Evolutionary conservation across 1,140 invertebrate species (phyloP), one percentile per base, ranked within the genome.

Genomic region (Chironomus striatipennis): DNA sequence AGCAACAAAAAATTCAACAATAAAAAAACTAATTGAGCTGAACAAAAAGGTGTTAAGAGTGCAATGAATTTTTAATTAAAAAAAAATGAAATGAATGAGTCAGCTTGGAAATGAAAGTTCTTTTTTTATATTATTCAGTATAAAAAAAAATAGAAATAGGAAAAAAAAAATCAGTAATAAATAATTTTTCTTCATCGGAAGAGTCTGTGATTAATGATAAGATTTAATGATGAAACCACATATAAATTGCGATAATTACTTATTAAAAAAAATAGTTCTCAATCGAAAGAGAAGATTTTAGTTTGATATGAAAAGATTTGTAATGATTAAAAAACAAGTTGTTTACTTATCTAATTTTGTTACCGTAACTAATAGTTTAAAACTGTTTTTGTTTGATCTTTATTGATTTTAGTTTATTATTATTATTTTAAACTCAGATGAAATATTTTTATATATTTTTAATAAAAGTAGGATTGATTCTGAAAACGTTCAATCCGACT

Each of bases 41-140:
- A 57, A 57, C n/a, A 57, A 57, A 57, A 57, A 12, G 47, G 47
- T 57, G 47, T 57, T 57, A 57, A n/a, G 47, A 57, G n/a, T 57
- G 47, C 24, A 34, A 57, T n/a, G 47, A 57, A 12, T 57, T 57
- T n/a, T 57, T 57, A 12, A n/a, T 47, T 47, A 47, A 57, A 57
- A 57, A 15, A 57, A 15, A 10, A 15, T n/a, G n/a, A 15, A 57
- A 57, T 12, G 4, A 57, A 57, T 57, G 47, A 57, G 15, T 57
- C 47, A 57, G n/a, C 12, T 15, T 57, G 47, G 15, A 57, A n/a
- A 57, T 57, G 47, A 57, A 10, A 57, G n/a, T 57, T 57, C 15
- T 5, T 57, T 57, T 57, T n/a, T n/a, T n/a, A n/a, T n/a, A n/a
- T n/a, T 15, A n/a, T 57, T 57, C 10, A 57, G 12, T n/a, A 34